phyloP scores from a whole-genome alignment of 2,797 vertebrate species.

The Spatula versicolor region DNA sequence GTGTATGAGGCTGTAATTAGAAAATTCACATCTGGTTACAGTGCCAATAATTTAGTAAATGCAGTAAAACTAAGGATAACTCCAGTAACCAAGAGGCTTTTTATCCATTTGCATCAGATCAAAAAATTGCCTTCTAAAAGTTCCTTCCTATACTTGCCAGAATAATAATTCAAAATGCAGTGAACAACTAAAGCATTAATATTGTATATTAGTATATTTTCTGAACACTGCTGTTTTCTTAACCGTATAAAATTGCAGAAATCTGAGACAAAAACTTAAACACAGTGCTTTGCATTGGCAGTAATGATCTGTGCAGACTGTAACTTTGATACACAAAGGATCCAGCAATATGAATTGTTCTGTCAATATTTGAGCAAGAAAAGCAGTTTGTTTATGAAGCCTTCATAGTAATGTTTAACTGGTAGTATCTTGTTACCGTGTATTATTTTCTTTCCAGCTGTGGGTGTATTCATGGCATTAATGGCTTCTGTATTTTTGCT shows the following conservation, averaged over 20 bases:
- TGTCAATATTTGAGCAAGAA: constrained; percentile 28
- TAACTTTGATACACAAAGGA: neutral
- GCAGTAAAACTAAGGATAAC: neutral
- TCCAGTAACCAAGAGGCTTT: neutral
- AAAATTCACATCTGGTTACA: neutral
- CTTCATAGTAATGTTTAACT: constrained; percentile 17
- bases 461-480: neutral
- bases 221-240: neutral
- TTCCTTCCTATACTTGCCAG: neutral
- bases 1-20: neutral
- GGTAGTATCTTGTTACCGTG: neutral
- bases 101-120: neutral
- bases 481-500: neutral
- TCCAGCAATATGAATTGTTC: neutral
- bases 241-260: neutral
- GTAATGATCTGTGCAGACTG: neutral
- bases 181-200: neutral
- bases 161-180: neutral
- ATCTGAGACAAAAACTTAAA: neutral
- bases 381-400: constrained; percentile 5
- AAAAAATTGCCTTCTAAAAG: neutral
- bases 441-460: neutral
- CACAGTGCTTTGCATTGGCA: neutral
- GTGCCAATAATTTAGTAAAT: neutral
- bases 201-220: neutral